phyloP scores from a whole-genome alignment of 2,888 invertebrate species.

The Drosophila hamatofila region DNA sequence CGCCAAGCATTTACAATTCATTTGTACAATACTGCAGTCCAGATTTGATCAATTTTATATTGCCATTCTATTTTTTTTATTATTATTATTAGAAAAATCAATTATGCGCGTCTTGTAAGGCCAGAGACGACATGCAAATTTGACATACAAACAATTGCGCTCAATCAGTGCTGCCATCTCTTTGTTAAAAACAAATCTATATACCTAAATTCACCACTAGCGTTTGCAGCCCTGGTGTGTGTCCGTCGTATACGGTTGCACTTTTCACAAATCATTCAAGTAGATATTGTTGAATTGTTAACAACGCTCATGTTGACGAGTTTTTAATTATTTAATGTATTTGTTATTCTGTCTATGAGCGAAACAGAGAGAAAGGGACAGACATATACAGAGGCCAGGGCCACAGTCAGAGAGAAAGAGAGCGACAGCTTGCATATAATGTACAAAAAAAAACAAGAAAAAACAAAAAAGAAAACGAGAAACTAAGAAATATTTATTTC shows the following conservation, averaged over 20 bases:
- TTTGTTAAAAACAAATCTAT: background rate
- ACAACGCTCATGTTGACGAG: constrained; percentile 79
- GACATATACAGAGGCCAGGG: constrained; percentile 76
- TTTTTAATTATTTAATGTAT: constrained; percentile 80
- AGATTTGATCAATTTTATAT: background rate
- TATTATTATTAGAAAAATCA: background rate
- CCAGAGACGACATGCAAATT: background rate
- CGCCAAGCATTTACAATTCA: background rate
- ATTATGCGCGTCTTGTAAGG: background rate
- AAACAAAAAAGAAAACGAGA: background rate
- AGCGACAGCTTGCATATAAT: constrained; percentile 66
- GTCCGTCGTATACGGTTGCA: constrained; percentile 17
- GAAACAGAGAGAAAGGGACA: constrained; percentile 70
- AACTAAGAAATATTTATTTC: constrained; percentile 51
- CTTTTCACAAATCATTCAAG: constrained; percentile 78
- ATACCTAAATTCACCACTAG: constrained; percentile 27
- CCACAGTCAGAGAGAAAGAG: constrained; percentile 69
- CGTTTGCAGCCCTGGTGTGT: constrained; percentile 34
- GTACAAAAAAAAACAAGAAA: constrained; percentile 33
- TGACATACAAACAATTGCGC: background rate
- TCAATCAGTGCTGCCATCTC: background rate
- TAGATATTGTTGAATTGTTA: constrained; percentile 84
- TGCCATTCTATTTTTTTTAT: background rate
- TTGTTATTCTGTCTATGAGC: constrained; percentile 80
- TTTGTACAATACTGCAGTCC: background rate